Evolutionary conservation across 2,888 invertebrate genomes (phyloP).

Genomic region (Leptopilina myrica): DNA sequence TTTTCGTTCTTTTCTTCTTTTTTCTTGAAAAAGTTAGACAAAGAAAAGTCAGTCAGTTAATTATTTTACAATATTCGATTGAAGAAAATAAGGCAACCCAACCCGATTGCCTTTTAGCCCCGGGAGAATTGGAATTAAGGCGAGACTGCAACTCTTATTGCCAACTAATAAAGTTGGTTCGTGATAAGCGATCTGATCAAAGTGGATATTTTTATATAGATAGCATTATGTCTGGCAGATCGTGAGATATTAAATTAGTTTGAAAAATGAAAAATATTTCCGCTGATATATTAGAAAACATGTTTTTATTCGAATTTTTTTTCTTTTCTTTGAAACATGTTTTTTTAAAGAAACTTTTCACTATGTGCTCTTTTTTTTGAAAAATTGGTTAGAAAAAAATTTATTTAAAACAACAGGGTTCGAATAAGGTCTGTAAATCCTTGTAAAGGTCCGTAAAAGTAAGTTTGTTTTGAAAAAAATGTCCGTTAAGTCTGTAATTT

Average conservation of each 20-base stretch:
- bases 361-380: no score
- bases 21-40: background rate
- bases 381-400: no score
- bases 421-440: no score
- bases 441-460: no score
- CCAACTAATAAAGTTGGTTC: conserved; percentile 53
- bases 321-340: no score
- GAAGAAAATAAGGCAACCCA: conserved; percentile 19
- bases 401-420: no score
- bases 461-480: no score
- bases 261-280: conserved; percentile 24
- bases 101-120: conserved; percentile 28
- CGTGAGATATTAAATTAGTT: conserved; percentile 19
- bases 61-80: conserved; percentile 22
- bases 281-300: no score
- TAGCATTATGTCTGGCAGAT: background rate
- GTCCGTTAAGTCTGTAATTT: no score
- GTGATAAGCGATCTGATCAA: conserved; percentile 51
- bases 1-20: background rate
- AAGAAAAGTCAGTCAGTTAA: conserved; percentile 14
- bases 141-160: conserved; percentile 46
- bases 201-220: conserved; percentile 29
- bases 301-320: no score
- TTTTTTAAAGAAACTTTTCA: no score
- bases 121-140: conserved; percentile 21